Conservation (phyloP, 1,140 invertebrate species). For the Drosophila hydei region DNA sequence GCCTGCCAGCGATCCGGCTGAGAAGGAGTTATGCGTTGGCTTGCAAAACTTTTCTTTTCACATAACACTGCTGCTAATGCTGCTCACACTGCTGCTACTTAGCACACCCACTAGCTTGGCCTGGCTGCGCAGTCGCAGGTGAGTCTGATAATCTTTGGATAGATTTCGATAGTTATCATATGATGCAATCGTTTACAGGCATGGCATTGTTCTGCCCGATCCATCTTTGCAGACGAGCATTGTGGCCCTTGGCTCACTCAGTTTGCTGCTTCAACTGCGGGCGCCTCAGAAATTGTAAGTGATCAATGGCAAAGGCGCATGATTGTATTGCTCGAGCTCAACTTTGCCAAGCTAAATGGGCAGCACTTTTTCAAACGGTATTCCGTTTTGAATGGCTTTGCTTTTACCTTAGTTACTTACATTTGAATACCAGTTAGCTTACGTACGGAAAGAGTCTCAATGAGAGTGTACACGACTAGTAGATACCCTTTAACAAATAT, state of each 20-base stretch:
- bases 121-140: slow-evolving; percentile 88
- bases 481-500: background rate
- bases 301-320: no score
- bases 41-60: slow-evolving; percentile 85
- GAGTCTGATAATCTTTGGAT: no score
- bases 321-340: no score
- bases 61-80: slow-evolving; percentile 86
- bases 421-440: no score
- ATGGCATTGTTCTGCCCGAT: slow-evolving; percentile 63
- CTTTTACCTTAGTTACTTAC: no score
- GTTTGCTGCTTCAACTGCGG: slow-evolving; percentile 66
- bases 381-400: no score
- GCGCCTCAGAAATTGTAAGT: slow-evolving; percentile 79
- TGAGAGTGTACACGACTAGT: no score
- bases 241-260: slow-evolving; percentile 51
- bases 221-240: slow-evolving; percentile 60
- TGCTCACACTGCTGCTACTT: slow-evolving; percentile 85
- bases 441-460: no score
- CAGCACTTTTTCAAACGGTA: slow-evolving; percentile 2
- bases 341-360: background rate
- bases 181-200: slow-evolving; percentile 21
- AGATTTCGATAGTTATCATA: no score
- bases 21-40: slow-evolving; percentile 46
- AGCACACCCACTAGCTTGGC: slow-evolving; percentile 86
- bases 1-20: background rate